Conservation (phyloP, 2,113 vertebrate genomes). For the Chelonoidis abingdonii region DNA sequence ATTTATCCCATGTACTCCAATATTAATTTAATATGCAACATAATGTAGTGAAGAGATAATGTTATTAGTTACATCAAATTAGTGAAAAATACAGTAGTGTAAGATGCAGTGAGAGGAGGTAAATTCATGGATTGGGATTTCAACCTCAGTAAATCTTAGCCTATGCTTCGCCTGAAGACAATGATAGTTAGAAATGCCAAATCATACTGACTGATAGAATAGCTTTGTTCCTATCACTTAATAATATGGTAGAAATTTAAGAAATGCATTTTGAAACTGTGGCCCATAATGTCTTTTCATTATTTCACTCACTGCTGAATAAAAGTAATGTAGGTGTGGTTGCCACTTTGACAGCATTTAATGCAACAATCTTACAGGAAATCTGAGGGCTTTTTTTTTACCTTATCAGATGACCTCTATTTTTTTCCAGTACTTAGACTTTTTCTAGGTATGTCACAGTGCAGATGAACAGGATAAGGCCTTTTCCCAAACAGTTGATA, state of each 20-base stretch:
- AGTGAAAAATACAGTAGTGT: neutral
- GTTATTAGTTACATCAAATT: neutral
- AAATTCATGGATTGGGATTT: neutral
- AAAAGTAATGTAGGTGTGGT: neutral
- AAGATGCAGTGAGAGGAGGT: neutral
- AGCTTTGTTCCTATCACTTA: neutral
- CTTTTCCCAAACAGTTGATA: neutral
- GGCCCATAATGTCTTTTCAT: neutral
- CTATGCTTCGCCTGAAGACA: neutral
- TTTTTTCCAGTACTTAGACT: neutral
- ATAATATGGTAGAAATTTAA: neutral
- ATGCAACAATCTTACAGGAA: neutral
- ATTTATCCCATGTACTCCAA: neutral
- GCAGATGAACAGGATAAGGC: neutral
- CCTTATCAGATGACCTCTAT: neutral
- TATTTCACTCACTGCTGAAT: neutral
- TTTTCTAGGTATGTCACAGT: neutral
- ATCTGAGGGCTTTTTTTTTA: neutral
- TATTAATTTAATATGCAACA: neutral
- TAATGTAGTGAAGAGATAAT: neutral
- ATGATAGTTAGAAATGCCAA: neutral
- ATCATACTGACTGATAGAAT: neutral
- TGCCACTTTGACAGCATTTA: neutral
- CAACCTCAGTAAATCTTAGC: neutral
- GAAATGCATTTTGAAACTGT: neutral